phyloP scores from a whole-genome alignment of 2,113 vertebrate genomes.

The Chascanopsetta lugubris region DNA sequence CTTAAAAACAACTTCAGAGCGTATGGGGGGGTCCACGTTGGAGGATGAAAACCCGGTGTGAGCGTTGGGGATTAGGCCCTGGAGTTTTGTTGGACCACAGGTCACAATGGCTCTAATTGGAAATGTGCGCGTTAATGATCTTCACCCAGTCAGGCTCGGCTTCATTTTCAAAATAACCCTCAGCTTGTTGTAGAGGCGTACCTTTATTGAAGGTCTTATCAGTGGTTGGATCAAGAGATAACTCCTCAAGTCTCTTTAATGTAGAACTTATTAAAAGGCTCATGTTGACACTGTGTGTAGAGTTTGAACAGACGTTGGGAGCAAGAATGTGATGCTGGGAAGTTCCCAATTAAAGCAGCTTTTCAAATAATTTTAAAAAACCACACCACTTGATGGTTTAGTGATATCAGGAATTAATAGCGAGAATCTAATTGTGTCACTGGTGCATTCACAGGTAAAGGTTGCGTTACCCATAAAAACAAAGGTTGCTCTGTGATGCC shows the following conservation, averaged over 20 bases:
- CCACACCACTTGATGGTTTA: neutral
- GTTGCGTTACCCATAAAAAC: conserved; percentile 3
- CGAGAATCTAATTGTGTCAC: neutral
- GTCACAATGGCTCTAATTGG: conserved; percentile 52
- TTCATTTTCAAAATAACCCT: conserved; percentile 46
- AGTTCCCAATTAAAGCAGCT: conserved; percentile 1
- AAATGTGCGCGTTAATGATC: conserved; percentile 56
- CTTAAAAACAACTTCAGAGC: conserved; percentile 36
- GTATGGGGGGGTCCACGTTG: conserved; percentile 3
- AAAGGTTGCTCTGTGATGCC: conserved; percentile 1
- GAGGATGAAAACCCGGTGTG: conserved; percentile 13
- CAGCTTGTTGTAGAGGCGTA: conserved; percentile 45
- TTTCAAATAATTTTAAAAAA: neutral
- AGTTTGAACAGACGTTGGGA: conserved; percentile 6
- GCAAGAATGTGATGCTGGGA: conserved; percentile 8
- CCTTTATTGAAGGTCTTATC: conserved; percentile 50
- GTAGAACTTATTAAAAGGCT: conserved; percentile 10
- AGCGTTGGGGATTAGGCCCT: conserved; percentile 30
- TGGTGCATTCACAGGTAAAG: neutral
- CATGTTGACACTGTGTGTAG: conserved; percentile 25
- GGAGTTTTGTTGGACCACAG: too few species aligned
- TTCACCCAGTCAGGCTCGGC: conserved; percentile 30
- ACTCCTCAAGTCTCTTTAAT: conserved; percentile 21
- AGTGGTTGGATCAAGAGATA: conserved; percentile 53
- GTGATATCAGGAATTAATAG: neutral